These are phyloP conservation scores for Epizoanthus rinbou DNA, from an alignment of 92 coral and sea anemone species.

Conservation along the genomic window DNA sequence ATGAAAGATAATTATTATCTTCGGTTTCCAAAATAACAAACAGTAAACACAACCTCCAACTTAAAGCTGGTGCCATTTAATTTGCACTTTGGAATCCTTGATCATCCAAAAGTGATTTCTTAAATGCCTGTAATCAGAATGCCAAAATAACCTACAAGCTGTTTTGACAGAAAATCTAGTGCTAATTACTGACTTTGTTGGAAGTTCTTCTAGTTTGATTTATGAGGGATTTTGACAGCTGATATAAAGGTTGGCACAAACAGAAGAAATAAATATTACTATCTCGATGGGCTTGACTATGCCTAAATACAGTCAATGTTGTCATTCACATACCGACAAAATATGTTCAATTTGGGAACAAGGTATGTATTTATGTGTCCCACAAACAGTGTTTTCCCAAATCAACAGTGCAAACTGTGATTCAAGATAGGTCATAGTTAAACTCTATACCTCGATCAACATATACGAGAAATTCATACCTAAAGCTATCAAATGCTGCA, in stretches of 20 bases:
- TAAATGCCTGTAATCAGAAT: neutral
- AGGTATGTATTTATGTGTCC: neutral
- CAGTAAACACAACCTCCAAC: too few relatives aligned
- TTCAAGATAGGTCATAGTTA: neutral
- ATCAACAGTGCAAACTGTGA: neutral
- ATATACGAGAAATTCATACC: neutral
- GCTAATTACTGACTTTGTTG: conserved; percentile 7
- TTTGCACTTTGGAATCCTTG: too few relatives aligned
- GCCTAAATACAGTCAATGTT: conserved; percentile 22
- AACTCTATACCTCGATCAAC: too few relatives aligned
- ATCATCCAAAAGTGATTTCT: neutral
- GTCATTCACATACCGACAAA: neutral
- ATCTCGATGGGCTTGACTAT: neutral
- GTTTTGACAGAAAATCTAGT: neutral
- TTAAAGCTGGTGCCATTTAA: too few relatives aligned
- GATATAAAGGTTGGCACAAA: conserved; percentile 13
- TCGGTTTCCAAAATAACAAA: too few relatives aligned
- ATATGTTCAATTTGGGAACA: conserved; percentile 1
- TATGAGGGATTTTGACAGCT: neutral
- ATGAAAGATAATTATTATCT: too few relatives aligned
- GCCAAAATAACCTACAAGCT: neutral
- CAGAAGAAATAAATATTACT: conserved; percentile 9
- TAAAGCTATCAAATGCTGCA: conserved; percentile 39
- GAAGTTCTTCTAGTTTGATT: neutral
- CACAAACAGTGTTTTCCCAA: neutral